These are phyloP conservation scores for Euwallacea similis DNA, from an alignment of 1,140 invertebrate genomes.

Conservation along the genomic window DNA sequence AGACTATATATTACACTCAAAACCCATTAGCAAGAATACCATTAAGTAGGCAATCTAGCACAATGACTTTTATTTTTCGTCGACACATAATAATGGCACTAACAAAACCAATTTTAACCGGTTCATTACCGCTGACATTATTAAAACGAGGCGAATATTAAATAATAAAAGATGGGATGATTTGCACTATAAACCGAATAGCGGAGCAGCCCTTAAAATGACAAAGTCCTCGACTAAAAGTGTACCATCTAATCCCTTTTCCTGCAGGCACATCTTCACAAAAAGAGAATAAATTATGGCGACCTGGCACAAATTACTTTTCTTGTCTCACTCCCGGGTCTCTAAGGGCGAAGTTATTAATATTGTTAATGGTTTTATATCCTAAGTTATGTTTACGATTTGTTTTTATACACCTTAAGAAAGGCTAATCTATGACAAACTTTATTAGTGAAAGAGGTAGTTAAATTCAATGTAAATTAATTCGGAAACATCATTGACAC, in stretches of 20 bases:
- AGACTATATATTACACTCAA: no score
- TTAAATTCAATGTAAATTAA: no score
- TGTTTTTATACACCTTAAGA: not conserved
- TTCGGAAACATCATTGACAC: no score
- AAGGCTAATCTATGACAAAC: no score
- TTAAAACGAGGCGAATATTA: constrained; percentile 16
- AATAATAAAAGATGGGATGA: constrained; percentile 25
- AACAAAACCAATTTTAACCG: constrained; percentile 1
- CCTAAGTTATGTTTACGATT: constrained; percentile 22
- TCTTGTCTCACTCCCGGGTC: constrained; percentile 17
- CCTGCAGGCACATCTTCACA: constrained; percentile 13
- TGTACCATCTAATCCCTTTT: constrained; percentile 29
- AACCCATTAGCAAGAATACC: no score
- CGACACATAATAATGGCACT: constrained; percentile 4
- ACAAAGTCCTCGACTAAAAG: constrained; percentile 30
- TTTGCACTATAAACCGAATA: constrained; percentile 31
- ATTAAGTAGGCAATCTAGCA: no score
- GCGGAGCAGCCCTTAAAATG: constrained; percentile 27
- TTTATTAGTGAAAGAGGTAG: no score
- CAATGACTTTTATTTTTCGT: no score
- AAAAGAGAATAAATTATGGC: constrained; percentile 35
- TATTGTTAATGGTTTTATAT: constrained; percentile 33
- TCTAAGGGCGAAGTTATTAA: constrained; percentile 27
- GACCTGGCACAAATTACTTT: constrained; percentile 28
- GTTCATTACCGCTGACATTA: constrained; percentile 21